Evolutionary conservation across 1,140 invertebrate species (phyloP), one percentile per base, ranked within the genome.

Genomic region (Magallana gigas): DNA sequence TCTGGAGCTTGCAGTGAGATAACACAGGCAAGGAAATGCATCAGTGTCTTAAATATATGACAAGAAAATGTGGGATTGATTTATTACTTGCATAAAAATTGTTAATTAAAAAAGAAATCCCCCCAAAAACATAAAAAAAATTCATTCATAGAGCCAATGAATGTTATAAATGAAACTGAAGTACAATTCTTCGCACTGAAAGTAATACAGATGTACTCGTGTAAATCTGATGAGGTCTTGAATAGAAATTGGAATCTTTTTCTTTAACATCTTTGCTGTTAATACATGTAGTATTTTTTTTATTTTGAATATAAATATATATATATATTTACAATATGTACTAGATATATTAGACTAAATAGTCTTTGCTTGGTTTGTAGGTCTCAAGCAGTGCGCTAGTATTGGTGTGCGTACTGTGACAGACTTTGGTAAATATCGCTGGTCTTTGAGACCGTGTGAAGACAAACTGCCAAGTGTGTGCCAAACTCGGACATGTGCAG

Each of bases 401-500:
- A 48, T 88, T 36, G 57, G 64, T n/a, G 58, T 84, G 56, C 7
- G 9, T 80, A 86, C 48, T 48, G 64, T 56, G 8, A 80, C 64
- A 80, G 56, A 84, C 23, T 62, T 76, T 36, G 83, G 83, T 80
- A 76, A 58, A 57, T 84, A 84, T 76, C 68, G 68, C 18, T 88
- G 83, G 83, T 48, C 57, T 16, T 81, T 84, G 14, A 29, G 68
- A 68, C 57, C 56, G 36, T 88, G 83, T 85, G 68, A 84, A 57
- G 56, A 76, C 4, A 59, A 64, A 9, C 23, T 84, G n/a, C 83
- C 87, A 58, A 36, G 84, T 68, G 80, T 87, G 80, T 87, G 85
- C 81, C 57, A 87, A 64, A 83, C 58, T 57, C 8, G 48, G n/a
- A 29, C 85, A 82, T 87, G 85, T 87, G 85, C 59, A 56, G 57